phyloP scores from a whole-genome alignment of 2,888 invertebrate genomes.

The Creontiades dilutus region DNA sequence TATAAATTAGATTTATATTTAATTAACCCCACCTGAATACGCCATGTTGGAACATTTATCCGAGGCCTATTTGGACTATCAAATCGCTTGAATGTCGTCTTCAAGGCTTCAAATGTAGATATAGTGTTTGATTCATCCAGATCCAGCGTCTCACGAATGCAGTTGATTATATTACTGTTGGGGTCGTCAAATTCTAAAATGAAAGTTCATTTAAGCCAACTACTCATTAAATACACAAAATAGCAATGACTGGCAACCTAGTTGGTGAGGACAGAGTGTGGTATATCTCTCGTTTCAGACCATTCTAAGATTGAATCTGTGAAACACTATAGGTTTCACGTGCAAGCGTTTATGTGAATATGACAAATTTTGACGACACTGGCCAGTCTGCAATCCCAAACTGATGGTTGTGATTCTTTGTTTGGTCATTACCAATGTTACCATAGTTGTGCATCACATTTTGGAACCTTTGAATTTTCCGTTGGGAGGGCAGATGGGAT shows the following conservation, averaged over 20 bases:
- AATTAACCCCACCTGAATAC: constrained; percentile 72
- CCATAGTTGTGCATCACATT: too few relatives aligned
- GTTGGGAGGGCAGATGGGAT: too few relatives aligned
- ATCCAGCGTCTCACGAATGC: constrained; percentile 76
- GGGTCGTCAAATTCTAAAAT: constrained; percentile 76
- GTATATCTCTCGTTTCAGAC: background rate
- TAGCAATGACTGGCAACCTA: too few relatives aligned
- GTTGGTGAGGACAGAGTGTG: too few relatives aligned
- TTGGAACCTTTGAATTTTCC: too few relatives aligned
- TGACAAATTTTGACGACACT: too few relatives aligned
- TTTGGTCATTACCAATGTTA: too few relatives aligned
- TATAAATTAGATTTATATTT: background rate
- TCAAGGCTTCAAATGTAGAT: constrained; percentile 76
- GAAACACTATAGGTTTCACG: too few relatives aligned
- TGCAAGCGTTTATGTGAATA: too few relatives aligned
- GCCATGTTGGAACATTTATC: constrained; percentile 77
- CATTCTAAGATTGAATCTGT: background rate
- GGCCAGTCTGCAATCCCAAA: too few relatives aligned
- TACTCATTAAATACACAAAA: too few relatives aligned
- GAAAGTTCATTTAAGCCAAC: background rate
- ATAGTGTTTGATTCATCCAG: constrained; percentile 75
- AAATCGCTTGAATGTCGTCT: constrained; percentile 77
- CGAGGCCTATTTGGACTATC: constrained; percentile 76
- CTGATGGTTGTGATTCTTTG: too few relatives aligned
- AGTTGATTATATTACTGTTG: constrained; percentile 74